Percentiles rank a stretch among this genome's conserved stretches.
Evolutionary conservation across 1,140 invertebrate genomes (phyloP).

Genomic region (Bradysia coprophila): DNA sequence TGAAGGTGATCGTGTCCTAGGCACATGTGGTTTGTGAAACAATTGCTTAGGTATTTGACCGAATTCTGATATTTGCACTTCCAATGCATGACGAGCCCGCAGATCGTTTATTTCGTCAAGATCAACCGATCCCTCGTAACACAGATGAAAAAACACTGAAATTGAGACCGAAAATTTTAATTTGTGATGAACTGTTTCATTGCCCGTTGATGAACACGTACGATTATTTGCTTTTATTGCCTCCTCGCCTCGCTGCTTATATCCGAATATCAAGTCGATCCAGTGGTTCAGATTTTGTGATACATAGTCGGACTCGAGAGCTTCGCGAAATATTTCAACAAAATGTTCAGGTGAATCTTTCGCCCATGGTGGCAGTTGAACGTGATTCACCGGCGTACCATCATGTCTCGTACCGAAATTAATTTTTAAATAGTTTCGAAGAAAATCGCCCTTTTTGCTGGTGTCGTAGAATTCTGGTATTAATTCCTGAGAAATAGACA

Average conservation of each 20-base stretch:
- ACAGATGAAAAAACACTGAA: conserved; percentile 72
- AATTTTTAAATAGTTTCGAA: conserved; percentile 58
- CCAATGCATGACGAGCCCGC: conserved; percentile 59
- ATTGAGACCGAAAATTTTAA: conserved; percentile 15
- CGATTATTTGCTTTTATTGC: conserved; percentile 68
- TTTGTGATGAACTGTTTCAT: conserved; percentile 1
- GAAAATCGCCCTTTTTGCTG: conserved; percentile 49
- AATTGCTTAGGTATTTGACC: conserved; percentile 81
- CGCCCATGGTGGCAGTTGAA: conserved; percentile 74
- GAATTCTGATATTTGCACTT: conserved; percentile 88
- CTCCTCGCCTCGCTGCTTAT: conserved; percentile 64
- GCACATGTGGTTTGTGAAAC: conserved; percentile 62
- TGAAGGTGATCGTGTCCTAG: conserved; percentile 23
- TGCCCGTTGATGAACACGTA: conserved; percentile 23
- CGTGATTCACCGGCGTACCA: conserved; percentile 60
- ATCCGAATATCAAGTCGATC: conserved; percentile 86
- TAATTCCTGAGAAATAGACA: conserved; percentile 34
- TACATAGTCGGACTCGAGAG: conserved; percentile 63
- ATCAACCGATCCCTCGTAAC: conserved; percentile 72
- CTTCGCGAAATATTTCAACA: conserved; percentile 41
- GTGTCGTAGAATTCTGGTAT: conserved; percentile 75
- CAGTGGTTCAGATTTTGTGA: conserved; percentile 60
- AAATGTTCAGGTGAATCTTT: conserved; percentile 44
- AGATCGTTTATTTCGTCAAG: conserved; percentile 58
- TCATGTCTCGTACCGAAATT: conserved; percentile 69